Percentiles rank a stretch among this genome's conserved stretches.
phyloP scores from a whole-genome alignment of 1,140 invertebrate genomes.

The Aphis craccivora region DNA sequence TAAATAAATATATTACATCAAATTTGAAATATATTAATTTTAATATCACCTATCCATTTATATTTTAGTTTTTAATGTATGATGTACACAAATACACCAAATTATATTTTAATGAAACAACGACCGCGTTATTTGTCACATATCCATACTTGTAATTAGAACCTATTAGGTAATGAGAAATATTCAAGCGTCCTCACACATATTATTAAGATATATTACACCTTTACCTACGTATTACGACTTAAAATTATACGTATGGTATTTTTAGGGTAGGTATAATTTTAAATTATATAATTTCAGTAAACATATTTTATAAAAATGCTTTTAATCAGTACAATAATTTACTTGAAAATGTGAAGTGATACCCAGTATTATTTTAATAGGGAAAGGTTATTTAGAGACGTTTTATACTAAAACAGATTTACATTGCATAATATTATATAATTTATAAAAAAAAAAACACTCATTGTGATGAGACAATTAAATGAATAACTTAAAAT shows the following conservation, averaged over 20 bases:
- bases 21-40: not conserved
- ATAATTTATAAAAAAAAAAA: not conserved
- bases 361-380: not conserved
- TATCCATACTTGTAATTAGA: not conserved
- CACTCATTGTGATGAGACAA: not conserved
- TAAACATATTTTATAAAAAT: not conserved
- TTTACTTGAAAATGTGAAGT: not conserved
- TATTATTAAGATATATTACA: not conserved
- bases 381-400: not conserved
- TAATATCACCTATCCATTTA: not conserved
- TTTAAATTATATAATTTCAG: no score
- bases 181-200: not conserved
- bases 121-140: not conserved
- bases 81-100: not conserved
- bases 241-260: not conserved
- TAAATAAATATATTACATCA: not conserved
- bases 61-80: not conserved
- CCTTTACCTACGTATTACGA: not conserved
- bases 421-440: not conserved
- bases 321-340: not conserved
- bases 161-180: not conserved
- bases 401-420: not conserved
- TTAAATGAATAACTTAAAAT: not conserved
- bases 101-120: not conserved
- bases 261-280: not conserved